Evolutionary conservation across 2,888 invertebrate species (phyloP).

Genomic region (Rhodophaea formosa): DNA sequence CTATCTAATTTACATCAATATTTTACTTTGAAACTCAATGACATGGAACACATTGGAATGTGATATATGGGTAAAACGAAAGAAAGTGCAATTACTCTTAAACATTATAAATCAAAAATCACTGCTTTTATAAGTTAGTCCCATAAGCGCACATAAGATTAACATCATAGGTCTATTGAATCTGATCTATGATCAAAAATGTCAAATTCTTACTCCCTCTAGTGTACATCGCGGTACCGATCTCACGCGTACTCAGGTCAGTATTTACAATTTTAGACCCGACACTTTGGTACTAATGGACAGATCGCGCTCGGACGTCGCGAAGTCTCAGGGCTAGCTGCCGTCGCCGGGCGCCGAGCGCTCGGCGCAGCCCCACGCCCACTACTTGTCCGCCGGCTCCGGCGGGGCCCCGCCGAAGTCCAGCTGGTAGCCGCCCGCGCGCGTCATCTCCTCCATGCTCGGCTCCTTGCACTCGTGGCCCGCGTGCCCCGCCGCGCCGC

Average conservation of each 20-base stretch:
- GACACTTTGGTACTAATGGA: constrained; percentile 53
- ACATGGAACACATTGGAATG: constrained; percentile 36
- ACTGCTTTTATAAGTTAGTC: constrained; percentile 41
- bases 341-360: constrained; percentile 12
- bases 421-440: constrained; percentile 85
- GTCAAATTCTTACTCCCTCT: constrained; percentile 34
- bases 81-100: constrained; percentile 66
- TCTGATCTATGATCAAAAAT: constrained; percentile 42
- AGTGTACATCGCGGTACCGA: constrained; percentile 31
- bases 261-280: constrained; percentile 41
- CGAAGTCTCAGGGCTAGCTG: constrained; percentile 24
- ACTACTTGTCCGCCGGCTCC: constrained; percentile 67
- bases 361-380: constrained; percentile 19
- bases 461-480: constrained; percentile 94
- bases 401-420: constrained; percentile 82
- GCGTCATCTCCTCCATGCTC: constrained; percentile 95
- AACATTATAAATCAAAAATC: constrained; percentile 40
- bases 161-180: constrained; percentile 46
- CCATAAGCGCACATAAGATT: constrained; percentile 51
- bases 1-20: neutral
- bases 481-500: constrained; percentile 91
- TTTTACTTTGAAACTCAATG: neutral
- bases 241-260: constrained; percentile 33
- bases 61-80: constrained; percentile 40
- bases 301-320: constrained; percentile 32